Percentiles rank a stretch among this genome's conserved stretches.
Evolutionary conservation across 2,113 vertebrate species (phyloP).

Genomic region (Genyomyrus donnyi): DNA sequence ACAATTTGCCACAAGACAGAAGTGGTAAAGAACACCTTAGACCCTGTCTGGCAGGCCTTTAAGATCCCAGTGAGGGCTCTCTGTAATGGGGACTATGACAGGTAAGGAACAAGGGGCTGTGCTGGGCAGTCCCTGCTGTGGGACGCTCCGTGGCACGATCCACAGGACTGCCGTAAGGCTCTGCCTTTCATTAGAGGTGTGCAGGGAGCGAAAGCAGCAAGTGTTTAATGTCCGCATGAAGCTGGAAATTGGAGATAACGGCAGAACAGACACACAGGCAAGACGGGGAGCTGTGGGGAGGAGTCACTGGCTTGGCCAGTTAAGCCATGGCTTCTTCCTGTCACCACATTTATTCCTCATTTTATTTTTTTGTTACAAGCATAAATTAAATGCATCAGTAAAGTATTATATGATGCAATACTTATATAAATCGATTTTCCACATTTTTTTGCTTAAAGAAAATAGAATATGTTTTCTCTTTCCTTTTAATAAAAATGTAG

Average conservation of each 20-base stretch:
- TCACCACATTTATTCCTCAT: neutral
- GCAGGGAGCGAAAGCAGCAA: neutral
- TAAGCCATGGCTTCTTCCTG: neutral
- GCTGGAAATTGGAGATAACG: slow-evolving; percentile 44
- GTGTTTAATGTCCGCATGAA: slow-evolving; percentile 13
- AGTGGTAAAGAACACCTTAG: slow-evolving; percentile 83
- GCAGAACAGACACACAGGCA: neutral
- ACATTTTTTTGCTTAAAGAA: neutral
- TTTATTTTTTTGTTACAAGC: neutral
- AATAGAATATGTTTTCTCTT: neutral
- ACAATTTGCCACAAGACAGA: slow-evolving; percentile 91
- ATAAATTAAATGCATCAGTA: neutral
- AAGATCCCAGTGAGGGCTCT: slow-evolving; percentile 81
- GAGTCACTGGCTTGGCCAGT: neutral
- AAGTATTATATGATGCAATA: neutral
- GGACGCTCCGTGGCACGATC: neutral
- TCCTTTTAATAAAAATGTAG: neutral
- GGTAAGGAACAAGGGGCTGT: slow-evolving; percentile 43
- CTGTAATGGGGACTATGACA: slow-evolving; percentile 87
- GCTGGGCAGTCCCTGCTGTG: neutral
- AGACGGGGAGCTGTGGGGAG: neutral
- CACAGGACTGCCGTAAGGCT: neutral
- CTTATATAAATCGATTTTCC: neutral
- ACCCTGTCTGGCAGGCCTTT: slow-evolving; percentile 89
- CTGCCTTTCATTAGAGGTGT: neutral